Base-by-base conservation (phyloP, 2,888 invertebrate species). In the Choristoneura rosaceana region DNA sequence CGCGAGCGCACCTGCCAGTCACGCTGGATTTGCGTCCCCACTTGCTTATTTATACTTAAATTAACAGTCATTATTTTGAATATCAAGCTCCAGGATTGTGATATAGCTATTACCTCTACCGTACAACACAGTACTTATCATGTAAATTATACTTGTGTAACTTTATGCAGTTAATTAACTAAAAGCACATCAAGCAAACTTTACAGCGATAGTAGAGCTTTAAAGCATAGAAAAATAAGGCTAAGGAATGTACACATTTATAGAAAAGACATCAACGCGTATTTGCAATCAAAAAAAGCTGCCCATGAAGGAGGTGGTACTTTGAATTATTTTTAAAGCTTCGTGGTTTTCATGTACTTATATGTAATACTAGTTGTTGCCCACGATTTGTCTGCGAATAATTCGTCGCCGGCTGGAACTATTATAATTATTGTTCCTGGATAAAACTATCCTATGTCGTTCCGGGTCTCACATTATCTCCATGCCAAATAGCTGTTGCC, bases 1-100 rank as follows among this genome's bases (percentile, higher is more conserved):
- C 71, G 71, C 38, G 41, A 45, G 62, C 67, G 62, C 83, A 91
- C 90, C 90, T 91, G 91, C 89, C 84, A 78, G 81, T 81, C 82
- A 84, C 85, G 85, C 83, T 80, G 86, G 82, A 79, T 82, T 85
- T 85, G 82, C 80, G 81, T 74, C 77, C 78, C 73, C 75, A 75
- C 76, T 76, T 73, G 68, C 75, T 75, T 79, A 76, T 75, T 78
- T 77, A 69, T 64, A 69, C 38, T 52, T 14, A 59, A 73, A 71
- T 68, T 62, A 71, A 68, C 67, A 63, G 62, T 47, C 62, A 67
- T 66, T 47, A 71, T 62, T 67, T 67, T 62, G 38, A 63, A 63
- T 63, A 33, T 15, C 17, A 25, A 33, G 55, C 47, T 45, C 47
- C 33, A 47, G 33, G 47, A 45, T 50, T 47, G 34, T 64, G 47